phyloP scores from a whole-genome alignment of 1,140 invertebrate genomes.

The Caerostris extrusa region DNA sequence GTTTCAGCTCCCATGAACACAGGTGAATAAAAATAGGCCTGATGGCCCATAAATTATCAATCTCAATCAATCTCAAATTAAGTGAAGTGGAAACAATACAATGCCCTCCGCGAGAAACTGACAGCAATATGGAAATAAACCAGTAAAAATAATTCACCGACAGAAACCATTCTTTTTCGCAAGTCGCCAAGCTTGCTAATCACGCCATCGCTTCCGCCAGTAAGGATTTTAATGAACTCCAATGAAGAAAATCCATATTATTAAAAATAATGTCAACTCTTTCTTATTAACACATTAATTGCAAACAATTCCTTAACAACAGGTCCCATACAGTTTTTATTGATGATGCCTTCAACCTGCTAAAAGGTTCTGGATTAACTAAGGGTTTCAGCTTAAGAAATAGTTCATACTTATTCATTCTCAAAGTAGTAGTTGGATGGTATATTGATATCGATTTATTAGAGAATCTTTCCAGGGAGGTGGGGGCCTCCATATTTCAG shows the following conservation, averaged over 20 bases:
- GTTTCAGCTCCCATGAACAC: not conserved
- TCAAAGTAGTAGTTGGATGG: not conserved
- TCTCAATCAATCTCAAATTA: constrained; percentile 16
- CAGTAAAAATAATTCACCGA: constrained; percentile 15
- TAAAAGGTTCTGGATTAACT: not conserved
- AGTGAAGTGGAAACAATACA: constrained; percentile 1
- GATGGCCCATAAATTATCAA: not conserved
- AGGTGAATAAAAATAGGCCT: not conserved
- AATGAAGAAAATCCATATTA: constrained; percentile 31
- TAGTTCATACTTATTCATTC: constrained; percentile 51
- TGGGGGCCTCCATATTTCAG: constrained; percentile 56
- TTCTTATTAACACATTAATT: constrained; percentile 67
- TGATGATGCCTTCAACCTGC: constrained; percentile 54
- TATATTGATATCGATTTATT: constrained; percentile 61
- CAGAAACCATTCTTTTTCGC: constrained; percentile 5
- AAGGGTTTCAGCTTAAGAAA: not conserved
- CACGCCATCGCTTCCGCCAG: constrained; percentile 15
- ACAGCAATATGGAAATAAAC: constrained; percentile 30
- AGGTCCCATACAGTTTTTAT: constrained; percentile 56
- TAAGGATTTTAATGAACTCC: constrained; percentile 54
- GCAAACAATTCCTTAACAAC: constrained; percentile 26
- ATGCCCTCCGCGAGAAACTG: not conserved
- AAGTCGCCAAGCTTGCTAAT: not conserved
- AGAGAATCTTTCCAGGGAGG: not conserved
- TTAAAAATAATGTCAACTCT: constrained; percentile 45